Conservation (phyloP, 2,888 invertebrate genomes). For the Melanotus villosus region DNA sequence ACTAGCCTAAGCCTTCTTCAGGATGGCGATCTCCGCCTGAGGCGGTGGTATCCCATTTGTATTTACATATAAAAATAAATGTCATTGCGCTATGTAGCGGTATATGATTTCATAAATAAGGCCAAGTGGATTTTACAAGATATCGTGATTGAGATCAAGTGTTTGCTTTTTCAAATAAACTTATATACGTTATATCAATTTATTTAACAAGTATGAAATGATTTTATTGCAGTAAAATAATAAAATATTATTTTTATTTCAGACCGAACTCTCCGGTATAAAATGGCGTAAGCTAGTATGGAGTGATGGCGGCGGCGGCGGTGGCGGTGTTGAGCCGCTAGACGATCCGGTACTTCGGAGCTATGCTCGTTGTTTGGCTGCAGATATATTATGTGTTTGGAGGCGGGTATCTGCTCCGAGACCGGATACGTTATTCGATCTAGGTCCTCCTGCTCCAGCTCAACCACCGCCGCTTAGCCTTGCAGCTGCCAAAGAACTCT, state of each 20-base stretch:
- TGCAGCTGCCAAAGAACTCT: slow-evolving; percentile 94
- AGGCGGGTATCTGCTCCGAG: slow-evolving; percentile 83
- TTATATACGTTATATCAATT: too few species aligned
- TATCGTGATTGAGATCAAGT: too few species aligned
- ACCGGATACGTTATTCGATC: slow-evolving; percentile 63
- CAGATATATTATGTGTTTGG: slow-evolving; percentile 99
- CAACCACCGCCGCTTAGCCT: slow-evolving; percentile 83
- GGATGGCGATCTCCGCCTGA: too few species aligned
- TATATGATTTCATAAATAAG: too few species aligned
- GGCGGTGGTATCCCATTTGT: too few species aligned
- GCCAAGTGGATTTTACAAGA: too few species aligned
- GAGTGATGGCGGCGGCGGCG: slow-evolving; percentile 76
- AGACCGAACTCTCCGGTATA: slow-evolving; percentile 99
- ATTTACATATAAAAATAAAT: too few species aligned
- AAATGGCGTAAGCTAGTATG: slow-evolving; percentile 98
- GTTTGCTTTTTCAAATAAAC: too few species aligned
- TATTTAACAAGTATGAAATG: too few species aligned
- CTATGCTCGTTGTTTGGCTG: slow-evolving; percentile 91
- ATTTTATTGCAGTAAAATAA: too few species aligned
- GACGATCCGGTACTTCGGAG: slow-evolving; percentile 93
- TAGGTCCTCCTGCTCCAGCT: slow-evolving; percentile 70
- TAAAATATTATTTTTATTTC: slow-evolving; percentile 67
- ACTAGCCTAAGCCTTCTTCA: too few species aligned
- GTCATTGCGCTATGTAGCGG: too few species aligned
- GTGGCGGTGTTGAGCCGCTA: slow-evolving; percentile 74